phyloP scores from a whole-genome alignment of 2,113 vertebrate species.

The Rhineura floridana region DNA sequence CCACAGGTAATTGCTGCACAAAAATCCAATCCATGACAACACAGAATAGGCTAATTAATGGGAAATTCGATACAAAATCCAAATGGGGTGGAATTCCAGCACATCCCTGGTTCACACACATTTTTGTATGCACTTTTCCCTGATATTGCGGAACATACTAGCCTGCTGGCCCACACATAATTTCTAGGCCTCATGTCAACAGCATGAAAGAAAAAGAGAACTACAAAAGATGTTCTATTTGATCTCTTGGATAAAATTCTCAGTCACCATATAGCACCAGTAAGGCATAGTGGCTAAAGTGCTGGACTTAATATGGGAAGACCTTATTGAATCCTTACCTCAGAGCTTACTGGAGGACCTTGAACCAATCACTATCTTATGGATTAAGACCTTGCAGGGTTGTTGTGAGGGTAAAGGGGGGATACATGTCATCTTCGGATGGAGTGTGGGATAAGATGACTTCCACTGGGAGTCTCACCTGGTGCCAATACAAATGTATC shows the following conservation, averaged over 20 bases:
- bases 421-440: neutral
- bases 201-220: neutral
- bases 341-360: neutral
- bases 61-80: no score
- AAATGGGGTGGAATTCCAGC: no score
- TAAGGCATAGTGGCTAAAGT: neutral
- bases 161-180: neutral
- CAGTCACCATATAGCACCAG: neutral
- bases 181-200: neutral
- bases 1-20: no score
- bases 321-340: neutral
- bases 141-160: neutral
- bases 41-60: no score
- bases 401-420: no score
- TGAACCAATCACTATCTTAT: neutral
- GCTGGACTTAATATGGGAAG: neutral
- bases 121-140: no score
- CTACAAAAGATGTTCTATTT: accelerated
- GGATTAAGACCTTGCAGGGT: neutral
- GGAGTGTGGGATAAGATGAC: neutral
- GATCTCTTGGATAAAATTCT: neutral
- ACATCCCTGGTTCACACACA: no score
- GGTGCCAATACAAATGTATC: no score
- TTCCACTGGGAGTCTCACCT: neutral
- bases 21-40: no score